phyloP scores from a whole-genome alignment of 2,797 vertebrate species.

The Dryobates pubescens region DNA sequence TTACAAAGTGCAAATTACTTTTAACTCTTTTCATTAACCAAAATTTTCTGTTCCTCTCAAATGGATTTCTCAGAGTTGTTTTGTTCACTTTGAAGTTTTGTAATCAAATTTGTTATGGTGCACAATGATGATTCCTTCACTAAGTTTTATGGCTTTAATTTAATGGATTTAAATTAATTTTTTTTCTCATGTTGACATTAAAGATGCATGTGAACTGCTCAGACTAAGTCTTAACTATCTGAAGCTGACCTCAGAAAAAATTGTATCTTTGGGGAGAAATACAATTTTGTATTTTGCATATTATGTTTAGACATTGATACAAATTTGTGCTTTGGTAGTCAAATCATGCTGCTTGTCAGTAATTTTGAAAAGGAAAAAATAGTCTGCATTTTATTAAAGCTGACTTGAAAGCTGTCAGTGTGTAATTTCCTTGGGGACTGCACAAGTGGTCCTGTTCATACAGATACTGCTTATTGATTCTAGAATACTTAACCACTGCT shows the following conservation, averaged over 20 bases:
- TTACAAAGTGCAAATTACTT: not conserved
- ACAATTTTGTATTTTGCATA: not conserved
- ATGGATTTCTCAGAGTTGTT: not conserved
- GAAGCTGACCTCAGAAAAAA: not conserved
- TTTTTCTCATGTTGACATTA: not conserved
- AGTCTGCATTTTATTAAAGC: not conserved
- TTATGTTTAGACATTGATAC: not conserved
- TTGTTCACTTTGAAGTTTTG: not conserved
- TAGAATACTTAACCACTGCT: not conserved
- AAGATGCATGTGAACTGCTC: not conserved
- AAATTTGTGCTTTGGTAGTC: not conserved
- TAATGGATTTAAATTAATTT: not conserved
- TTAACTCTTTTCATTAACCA: not conserved
- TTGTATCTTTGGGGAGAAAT: not conserved
- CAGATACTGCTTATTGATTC: not conserved
- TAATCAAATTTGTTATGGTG: not conserved
- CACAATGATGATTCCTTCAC: not conserved
- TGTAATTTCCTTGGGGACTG: not conserved
- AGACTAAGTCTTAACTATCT: not conserved
- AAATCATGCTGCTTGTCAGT: not conserved
- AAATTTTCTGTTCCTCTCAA: not conserved
- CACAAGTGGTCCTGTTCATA: not conserved
- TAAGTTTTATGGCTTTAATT: not conserved
- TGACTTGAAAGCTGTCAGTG: not conserved
- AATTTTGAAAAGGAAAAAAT: not conserved